phyloP scores from a whole-genome alignment of 2,113 vertebrate genomes.

The Leptobrachium leishanense region DNA sequence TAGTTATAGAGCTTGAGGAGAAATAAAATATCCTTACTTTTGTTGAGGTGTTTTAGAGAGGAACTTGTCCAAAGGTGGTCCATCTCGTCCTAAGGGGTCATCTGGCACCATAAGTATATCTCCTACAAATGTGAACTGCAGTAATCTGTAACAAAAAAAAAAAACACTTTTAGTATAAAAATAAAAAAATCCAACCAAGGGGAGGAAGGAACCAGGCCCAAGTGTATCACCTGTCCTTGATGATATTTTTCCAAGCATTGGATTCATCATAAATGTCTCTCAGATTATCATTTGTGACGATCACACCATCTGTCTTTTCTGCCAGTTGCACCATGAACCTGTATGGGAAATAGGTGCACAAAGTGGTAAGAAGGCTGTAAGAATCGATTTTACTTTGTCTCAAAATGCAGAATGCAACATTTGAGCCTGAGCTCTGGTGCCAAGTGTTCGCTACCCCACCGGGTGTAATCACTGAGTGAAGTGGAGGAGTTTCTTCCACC shows the following conservation, averaged over 20 bases:
- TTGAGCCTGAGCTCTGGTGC: too few species aligned
- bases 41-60: constrained; percentile 60
- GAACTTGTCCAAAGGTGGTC: constrained; percentile 80
- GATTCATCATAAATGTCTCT: constrained; percentile 83
- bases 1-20: too few species aligned
- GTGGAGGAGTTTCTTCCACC: too few species aligned
- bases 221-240: constrained; percentile 76
- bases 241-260: constrained; percentile 74
- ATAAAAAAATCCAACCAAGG: background rate
- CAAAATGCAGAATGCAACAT: too few species aligned
- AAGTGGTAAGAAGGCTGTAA: too few species aligned
- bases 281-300: constrained; percentile 88
- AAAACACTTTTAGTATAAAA: background rate
- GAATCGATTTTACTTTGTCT: too few species aligned
- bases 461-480: too few species aligned
- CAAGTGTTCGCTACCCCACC: too few species aligned
- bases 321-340: constrained; percentile 83
- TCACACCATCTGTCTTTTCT: constrained; percentile 76
- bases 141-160: constrained; percentile 63
- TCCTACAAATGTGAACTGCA: constrained; percentile 84
- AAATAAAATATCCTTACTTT: constrained; percentile 6
- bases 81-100: constrained; percentile 80
- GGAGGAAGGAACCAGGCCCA: background rate
- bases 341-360: constrained; percentile 14
- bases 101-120: constrained; percentile 90